Conservation (phyloP, 2,113 vertebrate genomes). For the Nibea albiflora region DNA sequence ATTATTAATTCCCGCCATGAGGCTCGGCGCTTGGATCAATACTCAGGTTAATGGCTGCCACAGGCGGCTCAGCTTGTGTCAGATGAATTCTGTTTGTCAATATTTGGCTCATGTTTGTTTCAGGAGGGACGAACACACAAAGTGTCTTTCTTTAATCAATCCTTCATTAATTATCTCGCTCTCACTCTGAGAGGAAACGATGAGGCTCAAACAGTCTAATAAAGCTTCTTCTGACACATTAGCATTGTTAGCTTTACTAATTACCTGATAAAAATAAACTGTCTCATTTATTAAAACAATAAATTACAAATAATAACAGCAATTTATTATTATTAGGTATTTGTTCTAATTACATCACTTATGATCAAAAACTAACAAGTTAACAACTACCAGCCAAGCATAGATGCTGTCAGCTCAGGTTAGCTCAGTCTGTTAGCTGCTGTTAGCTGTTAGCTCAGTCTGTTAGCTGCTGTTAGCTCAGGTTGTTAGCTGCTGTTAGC, state of each 20-base stretch:
- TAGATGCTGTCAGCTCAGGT: too few relatives aligned
- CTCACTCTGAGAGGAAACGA: neutral
- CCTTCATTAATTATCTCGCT: too few relatives aligned
- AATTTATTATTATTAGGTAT: neutral
- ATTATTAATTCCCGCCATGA: constrained; percentile 33
- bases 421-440: too few relatives aligned
- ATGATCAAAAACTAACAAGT: too few relatives aligned
- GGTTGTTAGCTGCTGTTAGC: too few relatives aligned
- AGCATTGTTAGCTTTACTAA: constrained; percentile 37
- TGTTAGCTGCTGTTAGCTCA: too few relatives aligned
- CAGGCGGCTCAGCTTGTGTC: neutral
- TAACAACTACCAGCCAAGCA: too few relatives aligned
- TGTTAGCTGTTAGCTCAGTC: too few relatives aligned
- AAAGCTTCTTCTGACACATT: constrained; percentile 12
- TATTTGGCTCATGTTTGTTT: constrained; percentile 35
- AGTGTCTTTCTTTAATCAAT: too few relatives aligned
- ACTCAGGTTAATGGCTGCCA: constrained; percentile 41
- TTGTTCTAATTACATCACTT: too few relatives aligned
- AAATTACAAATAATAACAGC: constrained; percentile 9
- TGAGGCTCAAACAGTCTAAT: neutral
- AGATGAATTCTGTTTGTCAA: constrained; percentile 35
- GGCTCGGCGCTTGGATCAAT: constrained; percentile 40
- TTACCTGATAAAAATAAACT: constrained; percentile 27
- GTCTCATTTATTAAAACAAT: neutral
- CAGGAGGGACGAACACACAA: neutral